phyloP scores from a whole-genome alignment of 2,113 vertebrate species.

The Xiphias gladius region DNA sequence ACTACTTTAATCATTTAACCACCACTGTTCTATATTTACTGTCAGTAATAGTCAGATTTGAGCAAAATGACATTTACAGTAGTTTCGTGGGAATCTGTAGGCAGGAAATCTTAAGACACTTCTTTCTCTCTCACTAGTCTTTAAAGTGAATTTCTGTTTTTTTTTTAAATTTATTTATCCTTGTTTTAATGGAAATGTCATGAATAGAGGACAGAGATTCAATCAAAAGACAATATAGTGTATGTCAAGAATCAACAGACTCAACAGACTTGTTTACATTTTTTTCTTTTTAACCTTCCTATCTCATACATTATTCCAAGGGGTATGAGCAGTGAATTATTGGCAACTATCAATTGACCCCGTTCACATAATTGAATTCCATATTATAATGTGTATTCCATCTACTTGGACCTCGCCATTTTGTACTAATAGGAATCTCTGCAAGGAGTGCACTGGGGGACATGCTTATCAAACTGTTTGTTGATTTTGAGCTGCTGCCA shows the following conservation, averaged over 20 bases:
- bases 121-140: no score
- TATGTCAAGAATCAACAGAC: not conserved
- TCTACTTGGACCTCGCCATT: not conserved
- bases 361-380: not conserved
- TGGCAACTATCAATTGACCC: no score
- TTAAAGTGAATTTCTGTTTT: not conserved
- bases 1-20: not conserved
- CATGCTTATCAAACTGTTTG: conserved; percentile 10
- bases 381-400: not conserved
- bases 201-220: not conserved
- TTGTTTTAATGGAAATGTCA: not conserved
- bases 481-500: not conserved
- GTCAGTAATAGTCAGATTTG: not conserved
- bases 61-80: not conserved
- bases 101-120: no score
- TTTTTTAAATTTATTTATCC: not conserved
- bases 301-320: not conserved
- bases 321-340: no score
- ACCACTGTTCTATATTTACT: not conserved
- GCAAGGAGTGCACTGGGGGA: not conserved
- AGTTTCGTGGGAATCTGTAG: not conserved
- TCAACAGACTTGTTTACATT: no score
- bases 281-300: not conserved
- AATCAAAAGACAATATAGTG: not conserved
- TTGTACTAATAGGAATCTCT: not conserved